A percentile compares a stretch with the other conserved stretches of the same genome.
These are phyloP conservation scores for Drosophila subpulchrella DNA, from an alignment of 1,140 invertebrate species.

Conservation along the genomic window DNA sequence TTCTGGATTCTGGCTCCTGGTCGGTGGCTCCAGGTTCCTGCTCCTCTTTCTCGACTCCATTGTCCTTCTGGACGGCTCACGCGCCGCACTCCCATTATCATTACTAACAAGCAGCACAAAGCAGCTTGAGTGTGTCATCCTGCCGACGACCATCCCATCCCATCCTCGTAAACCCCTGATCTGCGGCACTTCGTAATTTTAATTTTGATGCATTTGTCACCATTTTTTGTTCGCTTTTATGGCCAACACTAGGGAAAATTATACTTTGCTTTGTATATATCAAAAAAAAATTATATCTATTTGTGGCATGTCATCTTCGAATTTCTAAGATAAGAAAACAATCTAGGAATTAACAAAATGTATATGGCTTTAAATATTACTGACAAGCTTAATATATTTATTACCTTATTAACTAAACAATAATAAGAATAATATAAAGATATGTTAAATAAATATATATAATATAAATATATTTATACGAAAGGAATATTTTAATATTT, in stretches of 20 bases:
- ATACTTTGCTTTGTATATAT: neutral
- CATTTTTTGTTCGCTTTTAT: conserved; percentile 47
- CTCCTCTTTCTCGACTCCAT: conserved; percentile 7
- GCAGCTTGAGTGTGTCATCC: conserved; percentile 75
- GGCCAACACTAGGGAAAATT: neutral
- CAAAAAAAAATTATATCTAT: neutral
- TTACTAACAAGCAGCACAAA: conserved; percentile 66
- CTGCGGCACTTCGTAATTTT: conserved; percentile 74
- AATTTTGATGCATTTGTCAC: conserved; percentile 82
- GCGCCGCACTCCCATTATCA: conserved; percentile 63
- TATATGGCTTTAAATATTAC: no score
- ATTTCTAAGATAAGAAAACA: neutral
- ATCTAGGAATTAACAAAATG: no score
- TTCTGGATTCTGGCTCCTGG: conserved; percentile 15
- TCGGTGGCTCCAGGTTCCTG: conserved; percentile 9
- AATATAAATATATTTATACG: no score
- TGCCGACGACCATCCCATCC: conserved; percentile 1
- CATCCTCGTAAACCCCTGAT: conserved; percentile 13
- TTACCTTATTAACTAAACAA: no score
- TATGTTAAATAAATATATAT: no score
- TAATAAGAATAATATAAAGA: no score
- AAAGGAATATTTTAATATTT: no score
- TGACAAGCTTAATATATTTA: no score
- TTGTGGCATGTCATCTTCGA: neutral
- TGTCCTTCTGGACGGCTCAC: conserved; percentile 27